Base-by-base conservation (phyloP, 2,113 vertebrate genomes). In the Callocephalon fimbriatum region DNA sequence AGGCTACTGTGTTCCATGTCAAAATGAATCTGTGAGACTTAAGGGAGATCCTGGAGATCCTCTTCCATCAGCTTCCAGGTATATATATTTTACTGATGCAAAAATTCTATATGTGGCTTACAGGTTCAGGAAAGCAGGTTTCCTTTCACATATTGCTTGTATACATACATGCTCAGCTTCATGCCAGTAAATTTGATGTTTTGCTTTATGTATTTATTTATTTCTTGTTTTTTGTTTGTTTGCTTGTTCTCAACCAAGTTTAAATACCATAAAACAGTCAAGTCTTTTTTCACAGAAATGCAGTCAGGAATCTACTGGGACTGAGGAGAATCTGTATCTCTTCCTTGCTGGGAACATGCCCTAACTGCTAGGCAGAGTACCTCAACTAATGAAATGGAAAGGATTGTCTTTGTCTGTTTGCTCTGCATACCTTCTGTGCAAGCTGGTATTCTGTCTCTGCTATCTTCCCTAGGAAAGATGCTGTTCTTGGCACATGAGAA, bases 271-370 rank as follows among this genome's bases (percentile, higher is more conserved):
- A 44, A 40, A 63, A 32, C 4, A 54, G 19, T 22, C 38, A 13
- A 26, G 6, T 0, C 15, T 10, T 40, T 14, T n/a, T 66, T 42
- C 21, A 22, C 38, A 62, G 32, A 35, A 4, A 26, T 17, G 3
- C 23, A 81, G 31, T 62, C 15, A 67, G 51, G 27, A 82, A 44
- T 67, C 27, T 71, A 7, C 22, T 62, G 21, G 16, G 18, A 6
- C 13, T 75, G 32, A 48, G 38, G 18, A 73, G 20, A 73, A 61
- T 47, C 44, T 66, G 5, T 29, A 29, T 65, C 13, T 76, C 40
- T 18, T 79, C 4, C 20, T 65, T 61, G 9, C 8, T 66, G 13
- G 7, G 4, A 72, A 56, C 3, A 1, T 35, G 2, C 5, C 3
- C 7, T 45, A 68, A 42, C 20, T 65, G 23, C 18, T 75, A 31